phyloP scores from a whole-genome alignment of 2,888 invertebrate species.

The Zeuzera pyrina region DNA sequence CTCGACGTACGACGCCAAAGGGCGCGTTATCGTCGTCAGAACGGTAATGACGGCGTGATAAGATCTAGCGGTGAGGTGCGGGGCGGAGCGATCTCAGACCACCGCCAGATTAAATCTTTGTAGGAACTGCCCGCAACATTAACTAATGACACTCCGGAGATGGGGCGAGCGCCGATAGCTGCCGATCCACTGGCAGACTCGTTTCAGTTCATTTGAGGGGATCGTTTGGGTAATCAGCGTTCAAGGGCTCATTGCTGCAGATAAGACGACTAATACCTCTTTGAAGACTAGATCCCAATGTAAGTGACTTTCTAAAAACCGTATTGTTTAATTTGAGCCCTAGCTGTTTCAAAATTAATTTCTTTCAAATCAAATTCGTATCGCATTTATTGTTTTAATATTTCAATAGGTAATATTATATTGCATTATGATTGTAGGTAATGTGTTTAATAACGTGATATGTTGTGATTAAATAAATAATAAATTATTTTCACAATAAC shows the following conservation, averaged over 20 bases:
- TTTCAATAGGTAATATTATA: too few relatives aligned
- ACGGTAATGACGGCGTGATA: constrained; percentile 46
- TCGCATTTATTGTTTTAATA: too few relatives aligned
- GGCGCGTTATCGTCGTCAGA: constrained; percentile 35
- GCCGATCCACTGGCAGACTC: constrained; percentile 15
- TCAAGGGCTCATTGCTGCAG: constrained; percentile 20
- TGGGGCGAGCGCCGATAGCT: constrained; percentile 34
- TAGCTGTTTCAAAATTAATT: too few relatives aligned
- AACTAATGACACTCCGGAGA: constrained; percentile 54
- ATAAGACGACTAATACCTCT: too few relatives aligned
- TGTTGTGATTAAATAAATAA: too few relatives aligned
- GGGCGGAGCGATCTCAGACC: constrained; percentile 42
- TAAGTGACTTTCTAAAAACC: too few relatives aligned
- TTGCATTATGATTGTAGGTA: too few relatives aligned
- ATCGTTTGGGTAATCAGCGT: constrained; percentile 30
- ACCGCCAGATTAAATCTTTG: constrained; percentile 47
- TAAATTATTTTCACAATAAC: too few relatives aligned
- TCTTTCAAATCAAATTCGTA: too few relatives aligned
- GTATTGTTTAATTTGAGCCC: too few relatives aligned
- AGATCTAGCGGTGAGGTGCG: constrained; percentile 21
- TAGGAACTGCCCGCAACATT: constrained; percentile 56
- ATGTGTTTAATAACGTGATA: too few relatives aligned
- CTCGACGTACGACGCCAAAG: constrained; percentile 24
- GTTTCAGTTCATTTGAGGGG: constrained; percentile 42
- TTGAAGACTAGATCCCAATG: constrained; percentile 5